These are phyloP conservation scores for Drosophila leontia DNA, from an alignment of 1,140 invertebrate genomes.

Conservation along the genomic window DNA sequence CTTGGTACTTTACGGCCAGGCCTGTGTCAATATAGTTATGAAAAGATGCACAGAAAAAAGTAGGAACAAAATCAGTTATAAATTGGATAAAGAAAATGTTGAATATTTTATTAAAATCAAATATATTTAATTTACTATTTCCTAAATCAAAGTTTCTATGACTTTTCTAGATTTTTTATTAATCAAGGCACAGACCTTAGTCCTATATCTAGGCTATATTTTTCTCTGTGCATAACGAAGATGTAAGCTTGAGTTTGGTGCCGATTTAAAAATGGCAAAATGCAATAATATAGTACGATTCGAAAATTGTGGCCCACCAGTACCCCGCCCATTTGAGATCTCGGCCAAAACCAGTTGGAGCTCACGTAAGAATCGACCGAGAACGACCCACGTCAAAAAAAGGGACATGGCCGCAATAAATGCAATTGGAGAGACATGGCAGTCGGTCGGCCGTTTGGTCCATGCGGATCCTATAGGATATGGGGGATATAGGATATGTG, in stretches of 20 bases:
- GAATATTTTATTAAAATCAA: not conserved
- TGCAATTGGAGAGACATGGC: conserved; percentile 56
- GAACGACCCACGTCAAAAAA: conserved; percentile 70
- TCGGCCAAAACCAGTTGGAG: conserved; percentile 53
- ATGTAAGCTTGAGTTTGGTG: not conserved
- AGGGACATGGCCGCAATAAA: conserved; percentile 60
- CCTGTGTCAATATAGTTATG: conserved; percentile 49
- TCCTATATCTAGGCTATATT: not conserved
- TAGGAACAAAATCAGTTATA: not conserved
- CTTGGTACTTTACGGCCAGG: conserved; percentile 40
- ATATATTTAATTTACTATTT: not conserved
- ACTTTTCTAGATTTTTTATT: not conserved
- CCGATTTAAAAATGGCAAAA: conserved; percentile 21
- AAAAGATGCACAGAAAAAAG: conserved; percentile 26
- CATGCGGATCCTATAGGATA: conserved; percentile 27
- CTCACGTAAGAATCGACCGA: conserved; percentile 37
- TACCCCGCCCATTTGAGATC: not conserved
- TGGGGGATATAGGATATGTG: conserved; percentile 25
- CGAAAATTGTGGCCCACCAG: conserved; percentile 1
- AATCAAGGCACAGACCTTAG: not conserved
- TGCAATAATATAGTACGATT: conserved; percentile 32
- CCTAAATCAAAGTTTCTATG: not conserved
- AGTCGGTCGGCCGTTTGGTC: conserved; percentile 16
- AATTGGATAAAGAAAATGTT: not conserved
- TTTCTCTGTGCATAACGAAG: not conserved